These are phyloP conservation scores for Trilocha varians DNA, from an alignment of 2,888 invertebrate genomes.

Conservation along the genomic window DNA sequence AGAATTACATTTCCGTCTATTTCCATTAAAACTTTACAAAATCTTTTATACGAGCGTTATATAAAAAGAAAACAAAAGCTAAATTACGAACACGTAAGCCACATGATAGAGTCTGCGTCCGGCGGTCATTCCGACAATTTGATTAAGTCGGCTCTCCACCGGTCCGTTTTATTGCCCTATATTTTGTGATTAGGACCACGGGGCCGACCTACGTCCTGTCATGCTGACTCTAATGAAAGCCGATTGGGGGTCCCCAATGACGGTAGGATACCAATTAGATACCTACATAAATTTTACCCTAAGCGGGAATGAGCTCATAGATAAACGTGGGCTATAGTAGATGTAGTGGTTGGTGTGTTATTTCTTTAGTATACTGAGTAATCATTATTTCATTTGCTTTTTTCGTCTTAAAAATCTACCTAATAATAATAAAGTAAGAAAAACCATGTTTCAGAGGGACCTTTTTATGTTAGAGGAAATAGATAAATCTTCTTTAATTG, in stretches of 20 bases:
- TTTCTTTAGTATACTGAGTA: no score
- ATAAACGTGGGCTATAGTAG: not conserved
- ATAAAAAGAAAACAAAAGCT: not conserved
- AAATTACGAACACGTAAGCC: constrained; percentile 1
- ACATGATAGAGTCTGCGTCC: constrained; percentile 18
- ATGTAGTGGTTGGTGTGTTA: no score
- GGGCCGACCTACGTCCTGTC: constrained; percentile 29
- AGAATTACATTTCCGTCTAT: not conserved
- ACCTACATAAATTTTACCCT: not conserved
- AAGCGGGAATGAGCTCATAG: not conserved
- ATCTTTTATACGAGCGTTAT: not conserved
- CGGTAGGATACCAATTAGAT: constrained; percentile 10
- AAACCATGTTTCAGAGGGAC: not conserved
- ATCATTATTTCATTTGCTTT: no score
- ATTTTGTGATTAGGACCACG: constrained; percentile 63
- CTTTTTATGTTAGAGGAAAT: no score
- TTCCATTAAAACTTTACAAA: not conserved
- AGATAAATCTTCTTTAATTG: no score
- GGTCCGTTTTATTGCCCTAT: constrained; percentile 61
- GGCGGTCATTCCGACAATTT: constrained; percentile 54
- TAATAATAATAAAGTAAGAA: not conserved
- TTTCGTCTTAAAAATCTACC: no score
- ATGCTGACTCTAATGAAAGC: constrained; percentile 16
- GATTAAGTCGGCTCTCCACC: constrained; percentile 54
- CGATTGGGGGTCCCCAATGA: constrained; percentile 7